Evolutionary conservation across 2,888 invertebrate species (phyloP), one percentile per base, ranked within the genome.

Genomic region (Dendrolimus houi): DNA sequence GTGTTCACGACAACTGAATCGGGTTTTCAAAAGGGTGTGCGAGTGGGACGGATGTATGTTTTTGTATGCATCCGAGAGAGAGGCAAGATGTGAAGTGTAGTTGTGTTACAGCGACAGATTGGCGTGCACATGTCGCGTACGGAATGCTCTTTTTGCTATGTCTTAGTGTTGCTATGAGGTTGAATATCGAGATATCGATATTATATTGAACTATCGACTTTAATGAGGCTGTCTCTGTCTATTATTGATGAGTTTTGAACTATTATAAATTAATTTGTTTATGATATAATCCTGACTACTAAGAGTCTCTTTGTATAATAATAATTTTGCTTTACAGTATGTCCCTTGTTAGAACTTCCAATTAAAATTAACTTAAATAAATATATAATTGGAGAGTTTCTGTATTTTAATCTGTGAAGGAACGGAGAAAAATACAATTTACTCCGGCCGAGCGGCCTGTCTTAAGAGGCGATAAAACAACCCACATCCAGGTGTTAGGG

Each of bases 41-140:
- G 75, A 79, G 55, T 53, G 77, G 61, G 77, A 76, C 8, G 60
- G 62, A 10, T 12, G 55, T 67, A 70, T 57, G 9, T 8, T 8
- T 2, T n/a, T 7, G 10, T 2, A 12, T 12, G 10, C 7, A 74
- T 60, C 59, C 54, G 77, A 80, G 53, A 41, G 77, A 61, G 83
- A 82, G 0, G 59, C 62, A 8, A 41, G 62, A 69, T 66, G 70
- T 74, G 76, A 68, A 74, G 75, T 77, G 79, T 74, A 81, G 77
- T 81, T 79, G 79, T 78, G 80, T 81, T 79, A 79, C 79, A 81
- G 77, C 88, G 89, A 89, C 89, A 89, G 89, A 90, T 90, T 90
- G 89, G 77, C 83, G 85, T 83, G 84, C 89, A 90, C 89, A 90
- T 90, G 89, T 86, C 86, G 84, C 76, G 83, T 79, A 79, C 53